Percentiles rank a stretch among this genome's conserved stretches.
phyloP scores from a whole-genome alignment of 1,140 invertebrate genomes.

The Calycopis cecrops region DNA sequence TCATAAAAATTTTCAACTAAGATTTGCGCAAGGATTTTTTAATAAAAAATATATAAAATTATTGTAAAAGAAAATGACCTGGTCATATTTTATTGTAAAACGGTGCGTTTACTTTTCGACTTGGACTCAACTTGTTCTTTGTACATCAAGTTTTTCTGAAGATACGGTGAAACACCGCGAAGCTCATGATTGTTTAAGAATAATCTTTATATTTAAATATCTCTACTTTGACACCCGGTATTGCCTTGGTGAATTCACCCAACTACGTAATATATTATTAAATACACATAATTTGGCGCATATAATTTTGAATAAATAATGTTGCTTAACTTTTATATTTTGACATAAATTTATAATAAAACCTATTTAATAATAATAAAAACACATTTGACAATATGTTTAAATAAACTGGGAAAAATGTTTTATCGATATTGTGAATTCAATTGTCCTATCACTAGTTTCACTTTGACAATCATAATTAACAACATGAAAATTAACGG shows the following conservation, averaged over 20 bases:
- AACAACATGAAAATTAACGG: no score
- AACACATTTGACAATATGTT: no score
- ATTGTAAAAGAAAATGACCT: no score
- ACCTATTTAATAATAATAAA: no score
- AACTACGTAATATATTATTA: conserved; percentile 11
- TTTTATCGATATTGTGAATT: conserved; percentile 4
- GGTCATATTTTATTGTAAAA: no score
- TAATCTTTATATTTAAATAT: conserved; percentile 39
- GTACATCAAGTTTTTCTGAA: conserved; percentile 9
- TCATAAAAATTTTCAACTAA: no score
- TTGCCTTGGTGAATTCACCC: conserved; percentile 22
- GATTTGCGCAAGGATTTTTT: no score
- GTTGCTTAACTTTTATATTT: neutral
- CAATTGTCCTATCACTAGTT: no score
- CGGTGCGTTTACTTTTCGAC: no score
- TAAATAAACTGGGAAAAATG: neutral
- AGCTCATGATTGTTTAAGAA: conserved; percentile 44
- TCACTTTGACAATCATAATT: no score
- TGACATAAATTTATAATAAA: conserved; percentile 1
- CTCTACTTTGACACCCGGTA: conserved; percentile 54
- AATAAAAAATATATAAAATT: no score
- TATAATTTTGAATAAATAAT: neutral
- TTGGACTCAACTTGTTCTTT: neutral
- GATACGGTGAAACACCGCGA: conserved; percentile 24
- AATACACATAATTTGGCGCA: conserved; percentile 14